Conservation (phyloP, 1,140 invertebrate species). For the Eupristina koningsbergeri region DNA sequence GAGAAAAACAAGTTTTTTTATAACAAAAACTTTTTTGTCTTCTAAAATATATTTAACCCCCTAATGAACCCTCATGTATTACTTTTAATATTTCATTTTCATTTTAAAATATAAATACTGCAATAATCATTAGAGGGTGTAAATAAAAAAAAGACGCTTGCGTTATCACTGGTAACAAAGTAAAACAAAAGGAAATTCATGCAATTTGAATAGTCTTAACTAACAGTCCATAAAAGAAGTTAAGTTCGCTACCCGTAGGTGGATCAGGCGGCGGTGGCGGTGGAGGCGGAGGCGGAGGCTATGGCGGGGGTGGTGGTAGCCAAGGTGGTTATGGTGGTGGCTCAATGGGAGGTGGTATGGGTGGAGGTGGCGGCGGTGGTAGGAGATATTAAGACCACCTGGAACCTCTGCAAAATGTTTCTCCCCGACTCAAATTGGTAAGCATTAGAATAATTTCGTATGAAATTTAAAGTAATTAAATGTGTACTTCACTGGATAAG, state of each 20-base stretch:
- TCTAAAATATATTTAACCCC: neutral
- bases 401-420: neutral
- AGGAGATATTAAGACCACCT: constrained; percentile 63
- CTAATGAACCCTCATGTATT: neutral
- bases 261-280: constrained; percentile 70
- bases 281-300: constrained; percentile 71
- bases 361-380: constrained; percentile 62
- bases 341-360: constrained; percentile 61
- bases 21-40: neutral
- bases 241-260: constrained; percentile 27
- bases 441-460: neutral
- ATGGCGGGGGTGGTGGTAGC: constrained; percentile 57
- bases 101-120: neutral
- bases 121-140: neutral
- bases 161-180: neutral
- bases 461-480: neutral
- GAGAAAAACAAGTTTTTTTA: neutral
- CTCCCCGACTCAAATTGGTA: constrained; percentile 49
- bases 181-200: constrained; percentile 4
- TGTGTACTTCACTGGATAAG: neutral
- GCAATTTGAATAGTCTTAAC: neutral
- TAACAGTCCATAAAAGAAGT: constrained; percentile 3
- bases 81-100: too few relatives aligned
- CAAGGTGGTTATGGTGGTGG: constrained; percentile 69
- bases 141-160: neutral